Base-by-base conservation (phyloP, 2,113 vertebrate species). In the Podarcis muralis region DNA sequence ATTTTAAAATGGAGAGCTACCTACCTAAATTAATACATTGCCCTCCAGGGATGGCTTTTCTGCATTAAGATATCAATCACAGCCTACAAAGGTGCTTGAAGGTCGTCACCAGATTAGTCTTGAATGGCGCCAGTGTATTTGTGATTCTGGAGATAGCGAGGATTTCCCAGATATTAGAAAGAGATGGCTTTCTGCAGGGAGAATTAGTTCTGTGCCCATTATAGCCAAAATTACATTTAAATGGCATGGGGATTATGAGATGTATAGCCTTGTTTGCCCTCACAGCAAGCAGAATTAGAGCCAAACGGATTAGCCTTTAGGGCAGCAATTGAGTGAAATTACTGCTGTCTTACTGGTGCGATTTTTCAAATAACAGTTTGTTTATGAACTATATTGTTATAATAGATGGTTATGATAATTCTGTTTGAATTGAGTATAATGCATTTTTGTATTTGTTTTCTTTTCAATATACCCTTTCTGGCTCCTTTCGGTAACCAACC, bases 201-300 rank as follows among this genome's bases (percentile, higher is more conserved):
- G 68, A 72, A 81, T 20, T 81, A 87, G 65, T 87, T 71, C 23
- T 59, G 53, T 25, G 30, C 35, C 59, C 37, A 32, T 86, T 62
- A 84, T 77, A 71, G 68, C 66, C 43, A 87, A 81, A 81, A 81
- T 59, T 59, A 72, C 40, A 72, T 71, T 87, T 87, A 81, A 81
- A 72, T 80, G 76, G 66, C 16, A 4, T 15, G 37, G n/a, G 75
- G 40, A 68, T 86, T 86, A 79, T 27, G 18, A 68, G 18, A 59
- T 35, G n/a, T 57, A 40, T 48, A 68, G 35, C 37, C 62, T 66
- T 37, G 27, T 62, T 81, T 87, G 86, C 66, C 32, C 48, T 71
- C 68, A 57, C 23, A 72, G n/a, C 48, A 81, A 72, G 86, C 37
- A 72, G 53, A 69, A 59, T 81, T 72, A 87, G 6, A 72, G 32